These are phyloP conservation scores for Ophonus ardosiacus DNA, from an alignment of 2,888 invertebrate genomes.

Conservation along the genomic window DNA sequence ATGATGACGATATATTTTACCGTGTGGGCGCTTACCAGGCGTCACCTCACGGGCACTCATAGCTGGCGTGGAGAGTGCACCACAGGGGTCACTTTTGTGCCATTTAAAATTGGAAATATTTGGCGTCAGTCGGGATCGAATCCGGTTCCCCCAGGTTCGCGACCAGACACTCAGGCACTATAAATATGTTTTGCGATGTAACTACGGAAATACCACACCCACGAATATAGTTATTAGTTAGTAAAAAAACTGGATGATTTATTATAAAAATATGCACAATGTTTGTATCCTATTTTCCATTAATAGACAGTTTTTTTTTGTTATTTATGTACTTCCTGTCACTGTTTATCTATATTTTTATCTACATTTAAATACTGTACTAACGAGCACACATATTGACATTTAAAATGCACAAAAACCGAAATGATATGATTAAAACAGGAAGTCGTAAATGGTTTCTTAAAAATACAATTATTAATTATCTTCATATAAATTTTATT, in stretches of 20 bases:
- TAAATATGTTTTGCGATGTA: background rate
- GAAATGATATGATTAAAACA: constrained; percentile 25
- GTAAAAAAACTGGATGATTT: background rate
- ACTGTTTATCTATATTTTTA: constrained; percentile 32
- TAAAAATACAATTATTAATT: constrained; percentile 36
- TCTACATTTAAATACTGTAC: background rate
- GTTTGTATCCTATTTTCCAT: background rate
- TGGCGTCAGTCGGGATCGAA: no score
- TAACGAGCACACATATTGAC: constrained; percentile 23
- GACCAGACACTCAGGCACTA: no score
- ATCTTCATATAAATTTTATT: background rate
- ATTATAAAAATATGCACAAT: background rate
- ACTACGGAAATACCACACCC: background rate
- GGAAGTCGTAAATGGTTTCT: background rate
- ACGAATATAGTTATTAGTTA: background rate
- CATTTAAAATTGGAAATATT: no score
- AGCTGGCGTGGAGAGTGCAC: no score
- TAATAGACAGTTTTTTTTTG: background rate
- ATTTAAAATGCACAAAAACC: constrained; percentile 37
- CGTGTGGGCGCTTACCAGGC: no score
- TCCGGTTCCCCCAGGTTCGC: no score
- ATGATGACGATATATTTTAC: no score
- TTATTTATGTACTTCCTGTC: constrained; percentile 25
- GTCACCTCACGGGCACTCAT: no score
- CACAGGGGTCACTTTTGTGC: no score